phyloP scores from a whole-genome alignment of 37 sponge, comb jelly and placozoan species.

The Oscarella lobularis region DNA sequence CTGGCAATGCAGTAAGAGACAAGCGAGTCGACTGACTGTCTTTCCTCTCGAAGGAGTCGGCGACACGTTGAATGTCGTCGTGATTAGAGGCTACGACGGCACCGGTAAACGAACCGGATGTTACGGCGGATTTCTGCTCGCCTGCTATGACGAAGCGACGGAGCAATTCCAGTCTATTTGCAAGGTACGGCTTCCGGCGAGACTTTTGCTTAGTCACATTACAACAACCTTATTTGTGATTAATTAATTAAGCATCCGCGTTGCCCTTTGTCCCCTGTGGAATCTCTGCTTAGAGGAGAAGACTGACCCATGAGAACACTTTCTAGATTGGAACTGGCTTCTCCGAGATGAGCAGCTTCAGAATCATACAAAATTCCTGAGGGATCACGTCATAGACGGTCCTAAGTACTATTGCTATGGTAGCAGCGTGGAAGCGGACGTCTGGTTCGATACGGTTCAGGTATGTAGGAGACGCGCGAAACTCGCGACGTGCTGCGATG shows the following conservation, averaged over 20 bases:
- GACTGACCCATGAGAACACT: background rate
- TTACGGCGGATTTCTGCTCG: slow-evolving; percentile 93
- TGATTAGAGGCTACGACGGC: slow-evolving; percentile 88
- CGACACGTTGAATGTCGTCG: slow-evolving; percentile 90
- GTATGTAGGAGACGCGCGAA: slow-evolving; percentile 5
- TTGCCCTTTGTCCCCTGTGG: too few relatives aligned
- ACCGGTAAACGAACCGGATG: slow-evolving; percentile 88
- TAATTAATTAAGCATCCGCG: too few relatives aligned
- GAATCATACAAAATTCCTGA: slow-evolving; percentile 54
- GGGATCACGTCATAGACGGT: slow-evolving; percentile 46
- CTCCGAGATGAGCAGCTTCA: slow-evolving; percentile 82
- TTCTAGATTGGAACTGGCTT: slow-evolving; percentile 95
- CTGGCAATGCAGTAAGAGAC: slow-evolving; percentile 62
- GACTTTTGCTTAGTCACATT: too few relatives aligned
- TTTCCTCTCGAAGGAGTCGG: slow-evolving; percentile 97
- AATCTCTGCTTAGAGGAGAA: background rate
- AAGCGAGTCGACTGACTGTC: too few relatives aligned
- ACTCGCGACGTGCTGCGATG: too few relatives aligned
- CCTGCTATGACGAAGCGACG: slow-evolving; percentile 86
- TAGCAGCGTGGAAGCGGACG: slow-evolving; percentile 55
- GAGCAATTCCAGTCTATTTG: slow-evolving; percentile 94
- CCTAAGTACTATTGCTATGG: slow-evolving; percentile 80
- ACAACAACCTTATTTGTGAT: too few relatives aligned
- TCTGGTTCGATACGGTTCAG: slow-evolving; percentile 90
- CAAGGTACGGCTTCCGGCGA: slow-evolving; percentile 75